Percentiles rank a stretch among this genome's conserved stretches.
Evolutionary conservation across 1,140 invertebrate genomes (phyloP).

Genomic region (Oscheius sp.): DNA sequence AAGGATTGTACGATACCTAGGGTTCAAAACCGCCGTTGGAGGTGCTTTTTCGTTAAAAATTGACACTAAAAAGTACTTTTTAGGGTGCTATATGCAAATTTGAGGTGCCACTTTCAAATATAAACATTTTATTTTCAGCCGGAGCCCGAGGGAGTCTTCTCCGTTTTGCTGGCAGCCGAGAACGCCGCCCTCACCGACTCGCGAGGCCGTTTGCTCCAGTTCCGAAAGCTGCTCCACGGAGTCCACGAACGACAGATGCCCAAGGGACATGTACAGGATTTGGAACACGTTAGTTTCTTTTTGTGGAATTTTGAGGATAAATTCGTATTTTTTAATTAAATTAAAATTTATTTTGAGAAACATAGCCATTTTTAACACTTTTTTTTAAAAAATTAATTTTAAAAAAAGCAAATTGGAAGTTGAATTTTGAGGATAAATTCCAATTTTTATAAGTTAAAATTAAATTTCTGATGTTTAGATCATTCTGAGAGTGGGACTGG

Average conservation of each 20-base stretch:
- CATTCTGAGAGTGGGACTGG: conserved; percentile 7
- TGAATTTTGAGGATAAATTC: too few species aligned
- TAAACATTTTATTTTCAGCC: neutral
- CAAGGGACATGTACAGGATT: neutral
- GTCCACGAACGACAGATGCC: conserved; percentile 8
- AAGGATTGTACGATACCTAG: too few species aligned
- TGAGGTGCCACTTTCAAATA: neutral
- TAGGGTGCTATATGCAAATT: too few species aligned
- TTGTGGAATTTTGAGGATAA: neutral
- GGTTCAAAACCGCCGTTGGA: too few species aligned
- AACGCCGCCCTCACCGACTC: conserved; percentile 27
- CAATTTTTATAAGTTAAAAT: neutral
- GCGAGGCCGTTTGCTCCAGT: conserved; percentile 13
- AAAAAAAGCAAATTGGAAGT: too few species aligned
- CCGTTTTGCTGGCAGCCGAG: conserved; percentile 25
- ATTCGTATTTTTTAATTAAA: too few species aligned
- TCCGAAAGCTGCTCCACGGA: conserved; percentile 16
- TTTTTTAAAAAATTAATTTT: too few species aligned
- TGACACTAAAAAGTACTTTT: too few species aligned
- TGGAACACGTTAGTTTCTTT: neutral
- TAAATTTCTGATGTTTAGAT: conserved; percentile 23
- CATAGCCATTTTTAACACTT: too few species aligned
- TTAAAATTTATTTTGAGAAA: too few species aligned
- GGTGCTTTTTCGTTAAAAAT: too few species aligned
- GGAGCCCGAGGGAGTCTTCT: conserved; percentile 13